A percentile compares a stretch with the other conserved stretches of the same genome.
These are phyloP conservation scores for Scaptomyza flava DNA, from an alignment of 2,888 invertebrate species.

Conservation along the genomic window DNA sequence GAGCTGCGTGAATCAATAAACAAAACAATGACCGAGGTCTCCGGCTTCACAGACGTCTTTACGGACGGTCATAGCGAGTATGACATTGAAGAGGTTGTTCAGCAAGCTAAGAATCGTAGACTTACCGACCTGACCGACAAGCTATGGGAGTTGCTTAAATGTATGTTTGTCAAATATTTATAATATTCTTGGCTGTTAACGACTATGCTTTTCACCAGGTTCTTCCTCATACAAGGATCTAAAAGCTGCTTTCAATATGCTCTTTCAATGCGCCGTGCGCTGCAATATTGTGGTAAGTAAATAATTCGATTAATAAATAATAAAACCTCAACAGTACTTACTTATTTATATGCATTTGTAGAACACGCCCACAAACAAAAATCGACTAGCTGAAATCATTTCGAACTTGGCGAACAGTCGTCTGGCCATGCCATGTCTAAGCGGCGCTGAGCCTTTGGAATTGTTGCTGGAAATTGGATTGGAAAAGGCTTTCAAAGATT, in stretches of 20 bases:
- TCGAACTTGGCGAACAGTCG: constrained; percentile 83
- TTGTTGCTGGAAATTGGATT: constrained; percentile 84
- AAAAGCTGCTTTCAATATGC: constrained; percentile 80
- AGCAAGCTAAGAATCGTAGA: constrained; percentile 71
- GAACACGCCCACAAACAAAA: constrained; percentile 84
- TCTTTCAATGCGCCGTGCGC: constrained; percentile 83
- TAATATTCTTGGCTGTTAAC: background rate
- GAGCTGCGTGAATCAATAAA: constrained; percentile 77
- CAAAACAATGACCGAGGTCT: constrained; percentile 80
- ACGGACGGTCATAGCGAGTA: constrained; percentile 55
- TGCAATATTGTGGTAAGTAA: constrained; percentile 82
- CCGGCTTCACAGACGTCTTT: constrained; percentile 67
- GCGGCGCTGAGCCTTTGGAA: constrained; percentile 83
- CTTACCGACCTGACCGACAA: constrained; percentile 82
- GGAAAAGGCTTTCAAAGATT: constrained; percentile 83
- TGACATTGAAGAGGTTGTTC: constrained; percentile 82
- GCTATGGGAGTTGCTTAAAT: constrained; percentile 82
- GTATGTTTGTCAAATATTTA: constrained; percentile 50
- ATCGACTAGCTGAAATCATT: constrained; percentile 83
- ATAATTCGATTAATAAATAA: background rate
- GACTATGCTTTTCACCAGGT: constrained; percentile 51
- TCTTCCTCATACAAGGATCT: constrained; percentile 82
- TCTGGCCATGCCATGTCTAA: constrained; percentile 83
- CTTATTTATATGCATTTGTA: constrained; percentile 31
- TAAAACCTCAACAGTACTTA: background rate